phyloP scores from a whole-genome alignment of 2,113 vertebrate species.

The Callithrix jacchus region DNA sequence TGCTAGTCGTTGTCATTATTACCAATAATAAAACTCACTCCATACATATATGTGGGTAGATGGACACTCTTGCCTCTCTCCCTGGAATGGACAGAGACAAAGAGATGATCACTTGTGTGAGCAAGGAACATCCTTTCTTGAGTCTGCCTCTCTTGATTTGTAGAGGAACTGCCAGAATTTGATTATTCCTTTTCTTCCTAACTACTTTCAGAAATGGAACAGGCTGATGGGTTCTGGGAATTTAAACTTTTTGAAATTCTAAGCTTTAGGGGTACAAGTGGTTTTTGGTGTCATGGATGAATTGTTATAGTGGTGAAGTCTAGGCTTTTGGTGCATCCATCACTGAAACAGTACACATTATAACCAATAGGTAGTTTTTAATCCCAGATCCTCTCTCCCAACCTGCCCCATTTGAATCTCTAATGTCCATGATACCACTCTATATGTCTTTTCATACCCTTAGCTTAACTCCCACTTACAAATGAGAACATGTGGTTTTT shows the following conservation, averaged over 20 bases:
- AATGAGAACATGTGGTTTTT: too few relatives aligned
- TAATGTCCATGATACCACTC: too few relatives aligned
- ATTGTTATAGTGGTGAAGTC: too few relatives aligned
- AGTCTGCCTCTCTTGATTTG: background rate
- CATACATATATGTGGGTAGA: background rate
- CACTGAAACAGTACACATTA: too few relatives aligned
- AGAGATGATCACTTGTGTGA: background rate
- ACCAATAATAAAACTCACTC: background rate
- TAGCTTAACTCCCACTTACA: too few relatives aligned
- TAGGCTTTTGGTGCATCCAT: too few relatives aligned
- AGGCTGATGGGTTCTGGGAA: background rate
- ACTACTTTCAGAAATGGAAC: background rate
- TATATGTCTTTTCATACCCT: too few relatives aligned
- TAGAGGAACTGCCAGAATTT: background rate
- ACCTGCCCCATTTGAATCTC: too few relatives aligned
- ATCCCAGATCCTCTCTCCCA: too few relatives aligned
- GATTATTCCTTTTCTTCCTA: background rate
- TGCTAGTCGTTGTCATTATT: background rate
- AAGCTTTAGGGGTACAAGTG: too few relatives aligned
- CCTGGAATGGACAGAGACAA: background rate
- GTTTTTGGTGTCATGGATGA: too few relatives aligned
- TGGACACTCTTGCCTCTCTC: background rate
- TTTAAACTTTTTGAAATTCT: background rate
- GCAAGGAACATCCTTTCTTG: background rate
- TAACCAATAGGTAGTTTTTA: too few relatives aligned